Conservation (phyloP, 2,888 invertebrate genomes). For the Zaprionus lineosus region DNA sequence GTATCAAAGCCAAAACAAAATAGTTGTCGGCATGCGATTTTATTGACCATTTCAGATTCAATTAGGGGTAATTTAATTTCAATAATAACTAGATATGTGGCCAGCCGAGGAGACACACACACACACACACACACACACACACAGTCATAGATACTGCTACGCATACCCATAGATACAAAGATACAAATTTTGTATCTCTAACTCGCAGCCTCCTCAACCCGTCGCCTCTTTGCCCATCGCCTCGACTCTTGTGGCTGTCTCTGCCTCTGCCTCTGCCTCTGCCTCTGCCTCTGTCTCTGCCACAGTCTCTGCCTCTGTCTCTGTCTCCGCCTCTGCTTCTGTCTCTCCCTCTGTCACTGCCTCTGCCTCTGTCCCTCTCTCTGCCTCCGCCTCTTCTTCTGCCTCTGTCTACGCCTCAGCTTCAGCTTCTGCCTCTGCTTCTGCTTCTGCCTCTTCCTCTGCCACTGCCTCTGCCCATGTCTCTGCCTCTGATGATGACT, state of each 20-base stretch:
- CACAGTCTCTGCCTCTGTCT: no score
- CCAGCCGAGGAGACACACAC: conserved; percentile 24
- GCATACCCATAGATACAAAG: conserved; percentile 21
- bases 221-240: no score
- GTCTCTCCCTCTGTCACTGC: background rate
- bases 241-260: no score
- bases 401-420: no score
- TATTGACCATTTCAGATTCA: conserved; percentile 78
- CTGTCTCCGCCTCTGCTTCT: no score
- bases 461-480: background rate
- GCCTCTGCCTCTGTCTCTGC: no score
- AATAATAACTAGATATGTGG: conserved; percentile 70
- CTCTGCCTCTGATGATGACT: conserved; percentile 36
- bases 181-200: conserved; percentile 38
- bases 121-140: conserved; percentile 4
- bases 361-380: no score
- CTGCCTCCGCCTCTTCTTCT: no score
- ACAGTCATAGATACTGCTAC: background rate
- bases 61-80: conserved; percentile 78
- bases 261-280: no score
- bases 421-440: no score
- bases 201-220: conserved; percentile 6
- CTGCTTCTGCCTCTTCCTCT: no score
- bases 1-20: conserved; percentile 63
- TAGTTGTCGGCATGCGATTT: conserved; percentile 75